Conservation (phyloP, 2,113 vertebrate species). For the Eptesicus fuscus region DNA sequence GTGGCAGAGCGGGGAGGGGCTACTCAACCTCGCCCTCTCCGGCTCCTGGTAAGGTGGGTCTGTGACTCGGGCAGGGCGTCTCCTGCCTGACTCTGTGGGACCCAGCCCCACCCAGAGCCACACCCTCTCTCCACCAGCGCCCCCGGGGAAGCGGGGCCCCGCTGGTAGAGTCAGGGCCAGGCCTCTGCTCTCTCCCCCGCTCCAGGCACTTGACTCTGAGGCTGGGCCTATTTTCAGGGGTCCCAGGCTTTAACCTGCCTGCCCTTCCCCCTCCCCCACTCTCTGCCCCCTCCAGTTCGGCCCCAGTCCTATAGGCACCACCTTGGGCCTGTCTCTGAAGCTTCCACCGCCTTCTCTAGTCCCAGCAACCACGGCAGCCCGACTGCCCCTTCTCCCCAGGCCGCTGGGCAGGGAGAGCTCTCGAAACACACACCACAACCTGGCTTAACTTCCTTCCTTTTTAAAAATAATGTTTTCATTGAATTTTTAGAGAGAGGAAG, state of each 20-base stretch:
- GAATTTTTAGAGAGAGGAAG: no score
- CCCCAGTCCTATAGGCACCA: neutral
- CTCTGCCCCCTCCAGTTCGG: neutral
- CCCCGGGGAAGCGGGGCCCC: accelerated
- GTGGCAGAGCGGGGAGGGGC: neutral
- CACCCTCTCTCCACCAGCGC: no score
- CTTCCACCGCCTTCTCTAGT: neutral
- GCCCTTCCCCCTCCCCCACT: neutral
- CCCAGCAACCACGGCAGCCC: neutral
- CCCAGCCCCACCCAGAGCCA: neutral
- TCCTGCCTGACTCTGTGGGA: neutral
- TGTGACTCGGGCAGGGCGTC: neutral
- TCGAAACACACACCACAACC: accelerated
- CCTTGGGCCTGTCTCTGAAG: neutral
- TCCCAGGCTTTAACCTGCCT: neutral
- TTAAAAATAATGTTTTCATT: no score
- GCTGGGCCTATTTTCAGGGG: neutral
- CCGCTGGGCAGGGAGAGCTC: neutral
- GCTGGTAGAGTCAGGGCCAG: neutral
- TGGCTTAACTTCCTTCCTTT: neutral
- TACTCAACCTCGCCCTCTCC: neutral
- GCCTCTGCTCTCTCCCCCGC: neutral
- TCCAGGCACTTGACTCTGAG: neutral
- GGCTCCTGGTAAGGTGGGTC: accelerated
- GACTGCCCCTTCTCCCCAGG: accelerated